Percentiles rank a stretch among this genome's conserved stretches.
Conservation (phyloP, 2,113 vertebrate species). For the Engystomops pustulosus region DNA sequence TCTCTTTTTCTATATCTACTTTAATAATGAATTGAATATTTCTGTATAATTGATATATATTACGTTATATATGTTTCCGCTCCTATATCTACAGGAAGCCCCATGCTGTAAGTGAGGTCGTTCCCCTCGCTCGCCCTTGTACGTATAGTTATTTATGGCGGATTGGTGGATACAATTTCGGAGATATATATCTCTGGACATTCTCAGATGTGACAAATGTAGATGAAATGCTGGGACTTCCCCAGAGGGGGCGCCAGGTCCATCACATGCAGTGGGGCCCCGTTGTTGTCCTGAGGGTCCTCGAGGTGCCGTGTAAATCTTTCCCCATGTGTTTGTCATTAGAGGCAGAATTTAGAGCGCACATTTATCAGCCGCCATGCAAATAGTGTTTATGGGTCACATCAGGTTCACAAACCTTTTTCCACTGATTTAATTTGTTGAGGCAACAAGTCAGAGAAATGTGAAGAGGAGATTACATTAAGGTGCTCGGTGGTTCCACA, state of each 20-base stretch:
- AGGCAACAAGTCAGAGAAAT: conserved; percentile 3
- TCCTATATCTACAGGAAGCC: not conserved
- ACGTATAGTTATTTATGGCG: conserved; percentile 20
- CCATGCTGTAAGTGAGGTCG: not conserved
- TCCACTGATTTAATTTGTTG: conserved; percentile 29
- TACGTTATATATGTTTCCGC: too few relatives aligned
- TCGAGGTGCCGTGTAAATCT: conserved; percentile 27
- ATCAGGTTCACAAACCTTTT: conserved; percentile 45
- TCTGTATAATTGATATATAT: too few relatives aligned
- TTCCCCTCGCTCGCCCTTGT: not conserved
- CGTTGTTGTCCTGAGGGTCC: conserved; percentile 2
- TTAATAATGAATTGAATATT: too few relatives aligned
- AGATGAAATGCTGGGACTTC: conserved; percentile 14
- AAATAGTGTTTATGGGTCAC: conserved; percentile 54
- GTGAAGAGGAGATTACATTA: conserved; percentile 19
- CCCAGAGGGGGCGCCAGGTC: not conserved
- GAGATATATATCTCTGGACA: too few relatives aligned
- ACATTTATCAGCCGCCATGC: conserved; percentile 46
- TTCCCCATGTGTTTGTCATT: conserved; percentile 42
- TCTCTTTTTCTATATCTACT: too few relatives aligned
- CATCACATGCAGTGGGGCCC: not conserved
- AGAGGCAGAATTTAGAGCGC: not conserved
- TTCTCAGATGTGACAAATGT: too few relatives aligned
- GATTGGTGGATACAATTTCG: not conserved
- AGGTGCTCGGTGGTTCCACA: not conserved